Conservation (phyloP, 2,113 vertebrate genomes). For the Puffinus mauretanicus region DNA sequence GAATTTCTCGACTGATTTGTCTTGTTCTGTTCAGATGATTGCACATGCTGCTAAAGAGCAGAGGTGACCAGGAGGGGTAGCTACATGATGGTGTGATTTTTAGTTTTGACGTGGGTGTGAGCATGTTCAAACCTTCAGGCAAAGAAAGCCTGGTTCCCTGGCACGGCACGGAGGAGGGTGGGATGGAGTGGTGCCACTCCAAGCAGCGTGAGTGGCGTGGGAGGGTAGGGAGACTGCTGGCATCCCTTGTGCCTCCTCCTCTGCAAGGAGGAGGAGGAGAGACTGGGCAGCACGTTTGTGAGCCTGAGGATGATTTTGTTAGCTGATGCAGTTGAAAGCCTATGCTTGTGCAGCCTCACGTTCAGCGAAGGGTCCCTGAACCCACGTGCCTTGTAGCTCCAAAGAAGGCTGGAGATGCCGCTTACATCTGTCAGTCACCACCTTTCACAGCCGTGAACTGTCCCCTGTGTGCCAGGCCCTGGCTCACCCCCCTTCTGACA, state of each 20-base stretch:
- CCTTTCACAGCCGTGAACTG: background rate
- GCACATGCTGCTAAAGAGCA: background rate
- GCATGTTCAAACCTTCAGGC: background rate
- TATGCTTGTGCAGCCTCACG: rapidly evolving
- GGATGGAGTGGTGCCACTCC: background rate
- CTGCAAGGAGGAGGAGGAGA: background rate
- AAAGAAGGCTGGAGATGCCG: background rate
- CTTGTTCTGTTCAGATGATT: background rate
- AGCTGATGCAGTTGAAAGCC: background rate
- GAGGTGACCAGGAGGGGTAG: background rate
- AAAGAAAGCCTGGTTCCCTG: background rate
- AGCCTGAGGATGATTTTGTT: background rate
- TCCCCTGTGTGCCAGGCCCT: background rate
- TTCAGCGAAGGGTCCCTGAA: background rate
- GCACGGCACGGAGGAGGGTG: rapidly evolving
- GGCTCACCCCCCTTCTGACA: background rate
- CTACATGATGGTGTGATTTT: background rate
- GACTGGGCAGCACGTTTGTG: rapidly evolving
- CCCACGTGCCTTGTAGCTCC: rapidly evolving
- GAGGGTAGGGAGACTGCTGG: background rate
- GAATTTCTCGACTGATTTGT: background rate
- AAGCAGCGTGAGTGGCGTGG: rapidly evolving
- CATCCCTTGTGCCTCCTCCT: background rate
- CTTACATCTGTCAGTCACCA: background rate
- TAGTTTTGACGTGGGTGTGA: background rate